A percentile compares a stretch with the other conserved stretches of the same genome.
phyloP scores from a whole-genome alignment of 92 coral and sea anemone genomes.

The Porites evermanni region DNA sequence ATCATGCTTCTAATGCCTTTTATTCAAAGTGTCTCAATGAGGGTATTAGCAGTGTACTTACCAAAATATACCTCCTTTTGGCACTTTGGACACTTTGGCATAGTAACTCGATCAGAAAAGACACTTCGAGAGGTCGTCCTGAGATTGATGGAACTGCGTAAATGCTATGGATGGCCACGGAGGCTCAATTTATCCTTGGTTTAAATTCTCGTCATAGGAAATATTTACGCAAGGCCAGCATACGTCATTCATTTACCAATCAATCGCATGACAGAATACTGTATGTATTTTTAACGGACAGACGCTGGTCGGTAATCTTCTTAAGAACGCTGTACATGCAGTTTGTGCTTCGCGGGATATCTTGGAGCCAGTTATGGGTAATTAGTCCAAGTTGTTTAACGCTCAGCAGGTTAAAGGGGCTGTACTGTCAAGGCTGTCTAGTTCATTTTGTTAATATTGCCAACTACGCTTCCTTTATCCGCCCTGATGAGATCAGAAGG shows the following conservation, averaged over 20 bases:
- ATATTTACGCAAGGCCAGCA: not conserved
- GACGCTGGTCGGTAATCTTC: not conserved
- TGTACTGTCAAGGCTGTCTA: too few relatives aligned
- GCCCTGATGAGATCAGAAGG: too few relatives aligned
- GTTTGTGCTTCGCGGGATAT: not conserved
- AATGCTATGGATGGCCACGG: not conserved
- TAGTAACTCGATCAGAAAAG: not conserved
- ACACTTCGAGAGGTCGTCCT: not conserved
- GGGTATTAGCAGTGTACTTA: constrained; percentile 33
- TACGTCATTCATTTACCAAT: not conserved
- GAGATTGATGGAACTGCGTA: not conserved
- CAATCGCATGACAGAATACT: too few relatives aligned
- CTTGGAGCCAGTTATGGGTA: not conserved
- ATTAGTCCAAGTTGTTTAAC: not conserved
- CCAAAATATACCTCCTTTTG: constrained; percentile 86
- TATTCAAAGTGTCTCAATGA: too few relatives aligned
- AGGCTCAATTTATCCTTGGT: not conserved
- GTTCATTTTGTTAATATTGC: too few relatives aligned
- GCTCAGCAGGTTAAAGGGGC: not conserved
- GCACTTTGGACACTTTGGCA: constrained; percentile 94
- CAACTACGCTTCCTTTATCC: too few relatives aligned
- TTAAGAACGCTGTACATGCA: too few relatives aligned
- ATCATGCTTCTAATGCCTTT: too few relatives aligned
- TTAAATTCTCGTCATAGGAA: not conserved
- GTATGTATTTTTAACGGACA: not conserved